Evolutionary conservation across 2,113 vertebrate genomes (phyloP).

Genomic region (Fregetta grallaria): DNA sequence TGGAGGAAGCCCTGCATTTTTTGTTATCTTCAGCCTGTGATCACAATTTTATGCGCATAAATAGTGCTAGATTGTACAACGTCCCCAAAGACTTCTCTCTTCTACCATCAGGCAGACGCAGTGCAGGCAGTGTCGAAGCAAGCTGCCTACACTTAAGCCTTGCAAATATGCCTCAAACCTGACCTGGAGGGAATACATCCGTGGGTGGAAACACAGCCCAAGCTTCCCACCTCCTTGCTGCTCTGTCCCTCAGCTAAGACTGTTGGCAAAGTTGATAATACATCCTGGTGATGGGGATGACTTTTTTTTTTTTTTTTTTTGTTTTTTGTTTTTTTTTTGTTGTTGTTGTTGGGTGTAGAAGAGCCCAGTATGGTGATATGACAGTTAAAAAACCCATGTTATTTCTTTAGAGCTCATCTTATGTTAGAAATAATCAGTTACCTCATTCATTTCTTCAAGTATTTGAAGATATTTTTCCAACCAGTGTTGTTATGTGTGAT

Average conservation of each 20-base stretch:
- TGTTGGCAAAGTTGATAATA: background rate
- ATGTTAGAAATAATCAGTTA: background rate
- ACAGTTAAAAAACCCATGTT: background rate
- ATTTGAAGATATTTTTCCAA: background rate
- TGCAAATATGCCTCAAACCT: background rate
- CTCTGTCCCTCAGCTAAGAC: background rate
- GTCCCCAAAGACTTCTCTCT: background rate
- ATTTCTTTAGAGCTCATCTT: background rate
- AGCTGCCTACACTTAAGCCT: background rate
- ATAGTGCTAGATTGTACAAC: background rate
- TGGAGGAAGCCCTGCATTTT: background rate
- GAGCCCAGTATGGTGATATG: background rate
- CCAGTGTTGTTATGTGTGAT: background rate
- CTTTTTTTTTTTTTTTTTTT: background rate
- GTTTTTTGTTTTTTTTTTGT: background rate
- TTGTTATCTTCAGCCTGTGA: background rate
- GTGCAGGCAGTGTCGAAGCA: background rate
- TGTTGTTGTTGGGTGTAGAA: background rate
- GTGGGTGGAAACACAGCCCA: background rate
- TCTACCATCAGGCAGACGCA: background rate
- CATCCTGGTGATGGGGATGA: background rate
- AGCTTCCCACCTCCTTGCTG: background rate
- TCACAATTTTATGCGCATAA: background rate
- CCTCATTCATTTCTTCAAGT: background rate
- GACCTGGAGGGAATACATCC: background rate